A percentile compares a stretch with the other conserved stretches of the same genome.
Conservation (phyloP, 2,113 vertebrate species). For the Cromileptes altivelis region DNA sequence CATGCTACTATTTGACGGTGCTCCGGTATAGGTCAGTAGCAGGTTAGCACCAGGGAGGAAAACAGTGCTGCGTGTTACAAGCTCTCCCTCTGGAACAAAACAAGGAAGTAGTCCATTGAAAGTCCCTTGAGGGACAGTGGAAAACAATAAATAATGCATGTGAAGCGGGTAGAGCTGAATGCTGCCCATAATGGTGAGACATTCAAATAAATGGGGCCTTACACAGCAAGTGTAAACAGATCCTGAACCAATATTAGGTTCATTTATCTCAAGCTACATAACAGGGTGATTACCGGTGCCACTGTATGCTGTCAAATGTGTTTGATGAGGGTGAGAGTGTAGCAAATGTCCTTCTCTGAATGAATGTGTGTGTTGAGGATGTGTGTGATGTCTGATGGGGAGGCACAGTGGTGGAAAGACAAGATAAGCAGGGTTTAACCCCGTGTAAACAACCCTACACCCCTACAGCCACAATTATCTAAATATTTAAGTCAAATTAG, state of each 20-base stretch:
- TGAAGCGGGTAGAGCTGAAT: constrained; percentile 30
- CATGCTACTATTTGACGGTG: neutral
- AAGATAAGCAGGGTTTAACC: neutral
- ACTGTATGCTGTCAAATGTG: neutral
- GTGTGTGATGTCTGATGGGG: neutral
- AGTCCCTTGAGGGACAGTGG: constrained; percentile 46
- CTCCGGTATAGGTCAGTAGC: neutral
- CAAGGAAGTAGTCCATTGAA: constrained; percentile 50
- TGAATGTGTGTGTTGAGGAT: neutral
- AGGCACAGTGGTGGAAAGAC: neutral
- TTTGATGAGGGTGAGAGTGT: neutral
- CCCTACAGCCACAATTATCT: neutral
- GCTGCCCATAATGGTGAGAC: constrained; percentile 25
- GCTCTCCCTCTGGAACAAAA: constrained; percentile 38
- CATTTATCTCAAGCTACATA: neutral
- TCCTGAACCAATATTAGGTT: neutral
- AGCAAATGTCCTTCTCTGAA: neutral
- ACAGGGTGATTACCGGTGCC: neutral
- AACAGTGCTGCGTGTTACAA: neutral
- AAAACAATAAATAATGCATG: constrained; percentile 78
- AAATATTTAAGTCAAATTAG: neutral
- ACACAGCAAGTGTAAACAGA: neutral
- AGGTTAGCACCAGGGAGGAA: neutral
- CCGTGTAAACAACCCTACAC: constrained; percentile 33
- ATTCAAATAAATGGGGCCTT: constrained; percentile 9